Evolutionary conservation across 92 coral and sea anemone genomes (phyloP), one percentile per base, ranked within the genome.

Genomic region (Pocillopora grandis): DNA sequence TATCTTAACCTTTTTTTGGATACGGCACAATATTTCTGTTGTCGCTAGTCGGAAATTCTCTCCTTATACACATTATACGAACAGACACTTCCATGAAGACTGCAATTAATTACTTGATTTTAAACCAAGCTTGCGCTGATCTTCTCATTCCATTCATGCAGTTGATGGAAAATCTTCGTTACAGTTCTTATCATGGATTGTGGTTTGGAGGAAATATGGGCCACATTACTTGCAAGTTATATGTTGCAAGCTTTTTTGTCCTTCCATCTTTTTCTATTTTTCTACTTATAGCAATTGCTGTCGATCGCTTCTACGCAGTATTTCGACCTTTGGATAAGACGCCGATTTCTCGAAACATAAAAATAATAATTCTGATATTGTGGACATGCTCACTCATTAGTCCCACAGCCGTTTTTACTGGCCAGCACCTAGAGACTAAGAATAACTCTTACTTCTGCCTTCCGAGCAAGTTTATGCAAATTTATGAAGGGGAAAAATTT

Each of bases 311-410:
- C 19, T 63, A 42, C 12, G 81, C 81, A 20, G 71, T 77, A 7
- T n/a, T 31, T 19, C 81, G 81, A 20, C 81, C 81, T 62, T 62
- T 77, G 12, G 48, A 77, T 36, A 77, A 62, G n/a, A 48, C 52
- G 52, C 52, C 8, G 4, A 42, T 7, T 42, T 42, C 52, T 42
- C 52, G 52, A 42, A 42, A 42, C 52, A 3, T 42, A 7, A 42
- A 42, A 42, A 42, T 3, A 42, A 8, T n/a, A 19, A 63, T 77
- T 9, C 14, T 63, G 12, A 1, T 42, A 1, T 12, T 77, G 19
- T 77, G 61, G 60, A 36, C 18, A 9, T 77, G 71, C 36, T 77
- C 59, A 42, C 8, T 42, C 10, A 19, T 36, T 20, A 59, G 18
- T 62, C 62, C 18, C 17, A 63, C 52, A 9, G 18, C n/a, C 60